Evolutionary conservation across 35 echinoderm and acorn worm species (phyloP).

Genomic region (Apostichopus japonicus): DNA sequence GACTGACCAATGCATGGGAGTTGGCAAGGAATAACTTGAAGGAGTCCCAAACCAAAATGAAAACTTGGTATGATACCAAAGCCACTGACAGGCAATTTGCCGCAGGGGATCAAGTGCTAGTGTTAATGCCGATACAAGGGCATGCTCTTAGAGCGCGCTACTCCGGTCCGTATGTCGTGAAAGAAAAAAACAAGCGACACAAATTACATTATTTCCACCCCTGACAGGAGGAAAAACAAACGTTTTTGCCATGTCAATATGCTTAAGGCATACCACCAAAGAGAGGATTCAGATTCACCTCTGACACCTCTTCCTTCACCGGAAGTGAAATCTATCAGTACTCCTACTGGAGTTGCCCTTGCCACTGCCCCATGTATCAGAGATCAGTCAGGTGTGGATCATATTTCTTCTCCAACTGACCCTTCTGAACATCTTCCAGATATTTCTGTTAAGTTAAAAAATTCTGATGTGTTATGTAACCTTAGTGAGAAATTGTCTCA

Average conservation of each 20-base stretch:
- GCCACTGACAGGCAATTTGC: neutral
- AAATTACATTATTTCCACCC: conserved; percentile 53
- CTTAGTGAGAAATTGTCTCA: neutral
- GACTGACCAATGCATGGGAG: neutral
- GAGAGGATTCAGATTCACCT: neutral
- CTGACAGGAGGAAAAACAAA: conserved; percentile 29
- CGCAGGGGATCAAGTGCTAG: conserved; percentile 34
- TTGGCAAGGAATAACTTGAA: conserved; percentile 20
- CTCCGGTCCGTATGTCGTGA: conserved; percentile 59
- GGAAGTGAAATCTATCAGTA: no score
- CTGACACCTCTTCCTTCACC: neutral
- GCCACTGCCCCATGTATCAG: no score
- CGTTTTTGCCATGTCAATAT: conserved; percentile 59
- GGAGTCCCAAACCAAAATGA: conserved; percentile 23
- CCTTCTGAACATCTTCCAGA: neutral
- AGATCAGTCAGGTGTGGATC: neutral
- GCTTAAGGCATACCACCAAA: neutral
- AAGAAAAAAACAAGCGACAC: conserved; percentile 57
- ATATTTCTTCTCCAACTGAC: neutral
- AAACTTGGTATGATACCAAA: conserved; percentile 20
- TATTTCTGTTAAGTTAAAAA: neutral
- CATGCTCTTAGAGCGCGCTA: conserved; percentile 57
- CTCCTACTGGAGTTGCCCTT: neutral
- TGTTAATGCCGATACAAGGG: conserved; percentile 52
- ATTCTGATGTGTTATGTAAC: neutral